These are phyloP conservation scores for Ciconia stormi DNA, from an alignment of 2,113 vertebrate genomes.

Conservation along the genomic window DNA sequence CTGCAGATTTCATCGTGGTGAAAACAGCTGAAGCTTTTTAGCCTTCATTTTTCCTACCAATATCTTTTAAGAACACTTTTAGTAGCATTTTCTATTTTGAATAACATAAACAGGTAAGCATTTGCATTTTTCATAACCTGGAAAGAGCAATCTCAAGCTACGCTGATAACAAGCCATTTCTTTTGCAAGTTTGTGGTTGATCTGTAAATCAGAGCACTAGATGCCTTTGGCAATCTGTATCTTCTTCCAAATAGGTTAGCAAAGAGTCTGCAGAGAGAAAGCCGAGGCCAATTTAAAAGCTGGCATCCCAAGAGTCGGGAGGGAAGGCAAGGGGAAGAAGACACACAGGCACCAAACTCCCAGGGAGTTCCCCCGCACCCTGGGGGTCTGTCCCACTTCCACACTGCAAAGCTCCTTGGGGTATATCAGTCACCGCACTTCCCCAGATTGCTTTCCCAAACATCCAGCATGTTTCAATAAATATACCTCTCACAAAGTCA, in stretches of 20 bases:
- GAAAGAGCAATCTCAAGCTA: neutral
- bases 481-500: rapidly evolving
- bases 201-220: neutral
- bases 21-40: neutral
- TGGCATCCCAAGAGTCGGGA: neutral
- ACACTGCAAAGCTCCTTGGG: neutral
- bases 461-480: neutral
- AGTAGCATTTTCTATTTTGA: neutral
- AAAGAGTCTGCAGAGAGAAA: neutral
- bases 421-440: neutral
- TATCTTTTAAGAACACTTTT: neutral
- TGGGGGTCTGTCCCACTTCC: neutral
- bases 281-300: neutral
- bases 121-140: neutral
- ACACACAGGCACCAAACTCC: neutral
- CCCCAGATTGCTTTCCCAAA: neutral
- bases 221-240: neutral
- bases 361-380: neutral
- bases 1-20: neutral
- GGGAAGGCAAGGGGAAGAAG: neutral
- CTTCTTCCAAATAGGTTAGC: neutral
- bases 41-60: neutral
- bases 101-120: neutral
- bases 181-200: neutral
- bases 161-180: neutral